Conservation (phyloP, 2,888 invertebrate species). For the Ochropleura leucogaster region DNA sequence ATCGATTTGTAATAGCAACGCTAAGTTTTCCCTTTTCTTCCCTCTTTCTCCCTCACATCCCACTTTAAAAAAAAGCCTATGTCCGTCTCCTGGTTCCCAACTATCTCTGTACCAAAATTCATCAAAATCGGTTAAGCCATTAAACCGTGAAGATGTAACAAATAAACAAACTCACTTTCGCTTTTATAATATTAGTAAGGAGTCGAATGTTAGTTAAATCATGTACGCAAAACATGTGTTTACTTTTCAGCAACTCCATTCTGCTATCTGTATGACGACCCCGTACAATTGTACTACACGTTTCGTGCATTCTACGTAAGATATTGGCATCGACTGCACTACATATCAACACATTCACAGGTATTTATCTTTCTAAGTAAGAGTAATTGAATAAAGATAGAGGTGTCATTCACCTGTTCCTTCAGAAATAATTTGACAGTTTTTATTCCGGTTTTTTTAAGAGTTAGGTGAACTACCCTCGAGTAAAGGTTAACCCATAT, state of each 20-base stretch:
- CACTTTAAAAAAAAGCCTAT: too few relatives aligned
- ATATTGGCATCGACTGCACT: slow-evolving; percentile 97
- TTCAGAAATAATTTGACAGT: background rate
- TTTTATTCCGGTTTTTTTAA: background rate
- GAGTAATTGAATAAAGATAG: background rate
- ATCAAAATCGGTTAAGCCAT: too few relatives aligned
- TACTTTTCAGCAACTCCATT: slow-evolving; percentile 96
- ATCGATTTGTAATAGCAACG: too few relatives aligned
- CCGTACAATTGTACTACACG: slow-evolving; percentile 96
- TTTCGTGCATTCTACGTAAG: slow-evolving; percentile 97
- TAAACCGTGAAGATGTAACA: too few relatives aligned
- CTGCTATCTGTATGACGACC: slow-evolving; percentile 97
- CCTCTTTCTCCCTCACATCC: too few relatives aligned
- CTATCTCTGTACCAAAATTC: too few relatives aligned
- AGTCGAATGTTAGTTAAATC: background rate
- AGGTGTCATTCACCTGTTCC: background rate
- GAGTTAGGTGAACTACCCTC: background rate
- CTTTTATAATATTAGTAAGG: too few relatives aligned
- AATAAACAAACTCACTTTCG: too few relatives aligned
- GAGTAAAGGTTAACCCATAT: background rate
- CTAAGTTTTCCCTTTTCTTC: too few relatives aligned
- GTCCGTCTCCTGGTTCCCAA: too few relatives aligned
- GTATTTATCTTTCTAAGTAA: slow-evolving; percentile 70
- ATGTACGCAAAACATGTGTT: too few relatives aligned
- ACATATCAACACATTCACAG: slow-evolving; percentile 97